Percentiles rank a stretch among this genome's conserved stretches.
These are phyloP conservation scores for Neuroterus valhalla DNA, from an alignment of 1,140 invertebrate genomes.

Conservation along the genomic window DNA sequence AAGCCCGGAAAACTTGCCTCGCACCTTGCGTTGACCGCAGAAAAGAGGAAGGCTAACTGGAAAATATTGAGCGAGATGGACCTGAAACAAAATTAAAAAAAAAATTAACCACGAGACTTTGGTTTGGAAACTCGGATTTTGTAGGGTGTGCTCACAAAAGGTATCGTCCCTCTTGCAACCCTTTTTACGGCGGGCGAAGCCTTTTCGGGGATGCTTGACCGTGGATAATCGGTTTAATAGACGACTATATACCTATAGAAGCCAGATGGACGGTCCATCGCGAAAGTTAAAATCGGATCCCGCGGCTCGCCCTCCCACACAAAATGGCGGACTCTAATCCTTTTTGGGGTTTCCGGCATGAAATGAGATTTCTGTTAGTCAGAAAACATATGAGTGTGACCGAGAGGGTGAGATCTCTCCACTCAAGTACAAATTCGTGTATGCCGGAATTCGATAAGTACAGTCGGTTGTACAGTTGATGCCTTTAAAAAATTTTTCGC, in stretches of 20 bases:
- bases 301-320: slow-evolving; percentile 47
- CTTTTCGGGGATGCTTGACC: slow-evolving; percentile 62
- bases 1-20: not conserved
- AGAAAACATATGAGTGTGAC: slow-evolving; percentile 50
- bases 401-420: not conserved
- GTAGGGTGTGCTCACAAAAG: slow-evolving; percentile 49
- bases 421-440: not conserved
- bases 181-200: slow-evolving; percentile 56
- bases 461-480: too few species aligned
- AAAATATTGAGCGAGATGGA: slow-evolving; percentile 56
- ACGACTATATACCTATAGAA: slow-evolving; percentile 47
- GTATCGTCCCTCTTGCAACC: slow-evolving; percentile 51
- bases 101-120: slow-evolving; percentile 56
- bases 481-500: not conserved
- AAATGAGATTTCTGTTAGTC: slow-evolving; percentile 70
- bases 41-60: slow-evolving; percentile 47
- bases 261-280: slow-evolving; percentile 53
- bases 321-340: slow-evolving; percentile 70
- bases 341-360: slow-evolving; percentile 67
- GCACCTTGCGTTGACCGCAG: slow-evolving; percentile 9
- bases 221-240: slow-evolving; percentile 73
- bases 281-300: slow-evolving; percentile 70
- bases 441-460: not conserved
- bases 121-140: slow-evolving; percentile 49
- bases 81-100: slow-evolving; percentile 54